Conservation (phyloP, 2,797 vertebrate species). For the Bovichtus diacanthus region DNA sequence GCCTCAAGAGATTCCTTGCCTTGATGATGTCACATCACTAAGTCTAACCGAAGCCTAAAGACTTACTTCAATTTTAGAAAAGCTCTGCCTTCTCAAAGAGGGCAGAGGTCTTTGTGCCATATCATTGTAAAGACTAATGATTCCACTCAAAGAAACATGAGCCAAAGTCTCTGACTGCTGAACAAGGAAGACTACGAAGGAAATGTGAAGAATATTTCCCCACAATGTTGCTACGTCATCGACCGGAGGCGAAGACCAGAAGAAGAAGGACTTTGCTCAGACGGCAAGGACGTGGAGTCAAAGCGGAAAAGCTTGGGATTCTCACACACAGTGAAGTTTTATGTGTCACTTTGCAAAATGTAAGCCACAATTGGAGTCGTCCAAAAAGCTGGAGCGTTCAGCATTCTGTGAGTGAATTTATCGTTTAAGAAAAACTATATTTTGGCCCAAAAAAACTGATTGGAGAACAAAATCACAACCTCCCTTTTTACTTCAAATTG, state of each 20-base stretch:
- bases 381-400: constrained; percentile 36
- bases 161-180: constrained; percentile 41
- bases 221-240: constrained; percentile 32
- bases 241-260: constrained; percentile 22
- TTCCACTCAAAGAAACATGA: constrained; percentile 60
- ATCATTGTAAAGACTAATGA: constrained; percentile 65
- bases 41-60: constrained; percentile 48
- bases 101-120: constrained; percentile 68
- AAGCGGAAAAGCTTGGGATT: constrained; percentile 49
- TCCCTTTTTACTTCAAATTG: constrained; percentile 12
- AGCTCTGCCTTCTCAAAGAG: constrained; percentile 27
- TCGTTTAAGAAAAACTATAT: constrained; percentile 5
- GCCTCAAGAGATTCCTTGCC: constrained; percentile 16
- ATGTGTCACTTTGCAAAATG: constrained; percentile 50
- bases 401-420: constrained; percentile 26
- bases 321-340: constrained; percentile 36
- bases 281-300: constrained; percentile 10
- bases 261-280: constrained; percentile 11
- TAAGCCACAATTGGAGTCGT: constrained; percentile 29
- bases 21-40: constrained; percentile 55
- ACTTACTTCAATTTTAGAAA: constrained; percentile 45
- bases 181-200: constrained; percentile 52
- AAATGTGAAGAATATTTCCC: constrained; percentile 29
- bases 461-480: no score
- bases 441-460: constrained; percentile 12